Base-by-base conservation (phyloP, 2,888 invertebrate genomes). In the Paralinhomoeus sp. region DNA sequence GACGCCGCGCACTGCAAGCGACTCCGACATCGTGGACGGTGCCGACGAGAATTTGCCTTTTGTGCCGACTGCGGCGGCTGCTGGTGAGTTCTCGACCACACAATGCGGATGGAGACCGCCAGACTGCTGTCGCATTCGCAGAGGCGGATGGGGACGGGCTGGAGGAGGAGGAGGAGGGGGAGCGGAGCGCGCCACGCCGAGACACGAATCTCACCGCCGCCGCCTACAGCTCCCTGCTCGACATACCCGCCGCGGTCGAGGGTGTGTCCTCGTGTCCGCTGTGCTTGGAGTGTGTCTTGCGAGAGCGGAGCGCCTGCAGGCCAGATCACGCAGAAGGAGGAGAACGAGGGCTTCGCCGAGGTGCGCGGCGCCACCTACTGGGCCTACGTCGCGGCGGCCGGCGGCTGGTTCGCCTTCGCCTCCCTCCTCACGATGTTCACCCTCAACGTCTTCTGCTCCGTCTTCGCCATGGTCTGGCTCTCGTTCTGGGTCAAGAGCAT, bases 381-480 rank as follows among this genome's bases (percentile, higher is more conserved):
- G 55, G 45, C 48, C 20, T 75, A 74, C 52, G 36, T n/a, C 5
- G 24, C 18, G 17, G 5, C 24, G 22, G 39, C 39, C 13, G 39
- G 39, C 15, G 39, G 39, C 9, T n/a, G 5, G 17, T 12, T 24
- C 12, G 24, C 24, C 24, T 7, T 33, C 21, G 3, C 21, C 9
- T 12, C 62, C 44, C 45, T 65, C 1, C 49, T 69, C 0, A 54
- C 63, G 34, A 48, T 64, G 35, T 53, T 67, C 31, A 61, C 72
- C 15, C 50, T 70, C 33, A 71, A 71, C 48, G 67, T 72, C 27
- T 67, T 67, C 7, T 64, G 68, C 15, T 65, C 68, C 18, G 67
- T 71, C 1, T 71, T 73, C 53, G 70, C 72, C 40, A 69, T 70
- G 41, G 72, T 72, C 67, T 74, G 74, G 73, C 62, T 75, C 7